phyloP scores from a whole-genome alignment of 1,140 invertebrate species.

The Macrostomum lignano region DNA sequence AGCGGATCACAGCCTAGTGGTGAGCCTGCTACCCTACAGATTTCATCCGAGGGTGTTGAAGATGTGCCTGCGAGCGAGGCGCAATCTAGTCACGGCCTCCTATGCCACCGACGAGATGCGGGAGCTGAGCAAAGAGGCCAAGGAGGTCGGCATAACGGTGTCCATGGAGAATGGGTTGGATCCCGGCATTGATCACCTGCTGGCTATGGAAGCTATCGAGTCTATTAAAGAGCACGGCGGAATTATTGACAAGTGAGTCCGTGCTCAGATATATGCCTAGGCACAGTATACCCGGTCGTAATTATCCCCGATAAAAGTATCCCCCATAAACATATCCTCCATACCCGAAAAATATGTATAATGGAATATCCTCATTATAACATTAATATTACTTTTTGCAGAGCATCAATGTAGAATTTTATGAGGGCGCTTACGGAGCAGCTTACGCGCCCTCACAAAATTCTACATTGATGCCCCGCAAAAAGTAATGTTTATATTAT shows the following conservation, averaged over 20 bases:
- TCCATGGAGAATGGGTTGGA: constrained; percentile 85
- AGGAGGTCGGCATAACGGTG: constrained; percentile 53
- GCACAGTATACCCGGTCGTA: too few species aligned
- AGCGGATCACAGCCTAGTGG: constrained; percentile 42
- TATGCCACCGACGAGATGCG: constrained; percentile 68
- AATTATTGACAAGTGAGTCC: neutral
- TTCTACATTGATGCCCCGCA: too few species aligned
- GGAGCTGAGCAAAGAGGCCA: constrained; percentile 46
- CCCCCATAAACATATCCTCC: too few species aligned
- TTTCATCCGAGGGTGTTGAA: constrained; percentile 53
- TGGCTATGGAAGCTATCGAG: constrained; percentile 87
- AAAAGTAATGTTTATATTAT: too few species aligned
- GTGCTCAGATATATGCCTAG: too few species aligned
- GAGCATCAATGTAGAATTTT: too few species aligned
- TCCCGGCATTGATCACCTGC: constrained; percentile 81
- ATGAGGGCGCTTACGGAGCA: too few species aligned
- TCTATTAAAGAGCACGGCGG: constrained; percentile 30
- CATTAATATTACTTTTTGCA: too few species aligned
- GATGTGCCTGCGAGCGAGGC: constrained; percentile 50
- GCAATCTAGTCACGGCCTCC: constrained; percentile 80
- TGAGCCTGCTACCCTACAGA: constrained; percentile 62
- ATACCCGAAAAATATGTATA: too few species aligned
- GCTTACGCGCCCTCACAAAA: too few species aligned
- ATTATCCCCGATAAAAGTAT: too few species aligned
- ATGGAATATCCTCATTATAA: too few species aligned